These are phyloP conservation scores for Spizaetus ornatus DNA, from an alignment of 2,113 vertebrate genomes.

Conservation along the genomic window DNA sequence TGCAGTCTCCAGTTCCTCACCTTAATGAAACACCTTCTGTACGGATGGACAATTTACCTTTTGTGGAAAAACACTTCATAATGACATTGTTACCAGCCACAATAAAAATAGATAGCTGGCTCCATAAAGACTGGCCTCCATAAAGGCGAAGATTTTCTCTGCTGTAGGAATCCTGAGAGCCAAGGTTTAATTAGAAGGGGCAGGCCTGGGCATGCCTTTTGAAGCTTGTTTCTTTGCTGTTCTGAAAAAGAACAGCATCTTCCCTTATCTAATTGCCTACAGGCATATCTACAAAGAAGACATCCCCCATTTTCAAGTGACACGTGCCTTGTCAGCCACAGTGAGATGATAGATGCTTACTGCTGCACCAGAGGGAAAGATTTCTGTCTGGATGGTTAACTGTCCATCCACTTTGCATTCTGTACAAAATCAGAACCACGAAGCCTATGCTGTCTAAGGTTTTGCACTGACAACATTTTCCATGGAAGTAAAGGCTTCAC, in stretches of 20 bases:
- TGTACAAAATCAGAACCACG: slow-evolving; percentile 8
- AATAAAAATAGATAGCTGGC: background rate
- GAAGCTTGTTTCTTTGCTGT: background rate
- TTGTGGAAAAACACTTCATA: background rate
- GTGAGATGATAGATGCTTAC: accelerated
- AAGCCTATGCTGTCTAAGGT: background rate
- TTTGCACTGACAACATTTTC: slow-evolving; percentile 5
- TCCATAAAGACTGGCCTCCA: background rate
- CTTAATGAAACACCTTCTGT: background rate
- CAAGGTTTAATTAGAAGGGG: background rate
- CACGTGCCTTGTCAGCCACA: background rate
- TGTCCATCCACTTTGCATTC: background rate
- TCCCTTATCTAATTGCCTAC: background rate
- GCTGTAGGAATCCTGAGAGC: background rate
- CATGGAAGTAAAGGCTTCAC: background rate
- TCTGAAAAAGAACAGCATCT: background rate
- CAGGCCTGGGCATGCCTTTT: background rate
- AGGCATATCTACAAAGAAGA: background rate
- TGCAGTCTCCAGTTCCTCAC: background rate
- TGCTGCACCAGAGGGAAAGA: background rate
- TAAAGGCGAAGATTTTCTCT: background rate
- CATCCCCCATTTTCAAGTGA: background rate
- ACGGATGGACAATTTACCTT: background rate
- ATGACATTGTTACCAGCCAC: background rate
- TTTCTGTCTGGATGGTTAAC: background rate